phyloP scores from a whole-genome alignment of 2,797 vertebrate species.

The Bucorvus abyssinicus region DNA sequence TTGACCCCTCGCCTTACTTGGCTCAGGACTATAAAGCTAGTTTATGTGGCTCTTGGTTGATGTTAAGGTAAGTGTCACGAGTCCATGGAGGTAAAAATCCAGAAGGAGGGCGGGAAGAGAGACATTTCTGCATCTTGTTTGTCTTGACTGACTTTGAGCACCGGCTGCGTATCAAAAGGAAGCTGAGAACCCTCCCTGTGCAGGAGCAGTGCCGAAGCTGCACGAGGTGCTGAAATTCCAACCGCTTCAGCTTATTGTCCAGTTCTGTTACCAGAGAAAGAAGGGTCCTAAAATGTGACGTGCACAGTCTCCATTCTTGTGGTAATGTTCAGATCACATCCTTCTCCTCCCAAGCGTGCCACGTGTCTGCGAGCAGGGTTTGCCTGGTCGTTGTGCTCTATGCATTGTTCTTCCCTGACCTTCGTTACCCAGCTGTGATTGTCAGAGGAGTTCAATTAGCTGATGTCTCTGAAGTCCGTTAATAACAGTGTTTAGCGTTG shows the following conservation, averaged over 20 bases:
- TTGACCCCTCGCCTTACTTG: neutral
- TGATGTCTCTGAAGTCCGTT: neutral
- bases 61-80: neutral
- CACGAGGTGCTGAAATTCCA: neutral
- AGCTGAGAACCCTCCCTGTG: neutral
- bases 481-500: conserved; percentile 16
- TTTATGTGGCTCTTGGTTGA: neutral
- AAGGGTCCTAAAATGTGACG: neutral
- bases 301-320: neutral
- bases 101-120: neutral
- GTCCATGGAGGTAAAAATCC: neutral
- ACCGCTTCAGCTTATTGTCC: neutral
- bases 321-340: neutral
- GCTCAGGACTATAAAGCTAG: neutral
- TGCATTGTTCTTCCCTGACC: neutral
- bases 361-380: neutral
- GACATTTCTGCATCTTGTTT: neutral
- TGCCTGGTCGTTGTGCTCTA: neutral
- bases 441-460: neutral
- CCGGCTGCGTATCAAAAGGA: neutral
- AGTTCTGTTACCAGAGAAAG: neutral
- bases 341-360: neutral
- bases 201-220: neutral
- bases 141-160: neutral
- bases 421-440: neutral